Evolutionary conservation across 2,113 vertebrate species (phyloP).

Genomic region (Galemys pyrenaicus): DNA sequence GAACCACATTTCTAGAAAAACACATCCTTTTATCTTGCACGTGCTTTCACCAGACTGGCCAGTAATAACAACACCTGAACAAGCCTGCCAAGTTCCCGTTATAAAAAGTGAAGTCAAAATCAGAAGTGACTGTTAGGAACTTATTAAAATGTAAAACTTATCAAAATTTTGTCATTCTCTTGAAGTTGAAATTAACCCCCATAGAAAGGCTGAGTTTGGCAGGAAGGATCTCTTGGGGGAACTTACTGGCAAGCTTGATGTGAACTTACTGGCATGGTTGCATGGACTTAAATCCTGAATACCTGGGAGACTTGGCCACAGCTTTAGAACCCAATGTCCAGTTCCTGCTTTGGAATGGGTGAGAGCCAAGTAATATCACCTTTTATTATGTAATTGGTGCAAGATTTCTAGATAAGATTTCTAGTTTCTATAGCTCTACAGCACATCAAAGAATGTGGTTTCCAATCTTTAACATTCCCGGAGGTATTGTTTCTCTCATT

Average conservation of each 20-base stretch:
- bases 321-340: neutral
- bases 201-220: neutral
- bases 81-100: neutral
- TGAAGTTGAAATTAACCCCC: neutral
- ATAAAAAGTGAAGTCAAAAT: neutral
- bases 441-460: neutral
- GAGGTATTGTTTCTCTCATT: neutral
- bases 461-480: neutral
- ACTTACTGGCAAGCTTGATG: too few species aligned
- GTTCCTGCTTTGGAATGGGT: neutral
- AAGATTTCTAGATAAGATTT: neutral
- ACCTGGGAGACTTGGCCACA: neutral
- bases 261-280: neutral
- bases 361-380: neutral
- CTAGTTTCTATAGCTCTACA: too few species aligned
- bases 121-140: neutral
- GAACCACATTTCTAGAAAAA: neutral
- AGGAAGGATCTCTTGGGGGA: neutral
- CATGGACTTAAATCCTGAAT: neutral
- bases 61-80: neutral
- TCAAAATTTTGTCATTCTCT: neutral
- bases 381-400: neutral
- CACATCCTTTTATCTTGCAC: neutral
- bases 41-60: neutral
- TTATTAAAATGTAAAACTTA: constrained; percentile 30